phyloP scores from a whole-genome alignment of 1,140 invertebrate species.

The Orius insidiosus region DNA sequence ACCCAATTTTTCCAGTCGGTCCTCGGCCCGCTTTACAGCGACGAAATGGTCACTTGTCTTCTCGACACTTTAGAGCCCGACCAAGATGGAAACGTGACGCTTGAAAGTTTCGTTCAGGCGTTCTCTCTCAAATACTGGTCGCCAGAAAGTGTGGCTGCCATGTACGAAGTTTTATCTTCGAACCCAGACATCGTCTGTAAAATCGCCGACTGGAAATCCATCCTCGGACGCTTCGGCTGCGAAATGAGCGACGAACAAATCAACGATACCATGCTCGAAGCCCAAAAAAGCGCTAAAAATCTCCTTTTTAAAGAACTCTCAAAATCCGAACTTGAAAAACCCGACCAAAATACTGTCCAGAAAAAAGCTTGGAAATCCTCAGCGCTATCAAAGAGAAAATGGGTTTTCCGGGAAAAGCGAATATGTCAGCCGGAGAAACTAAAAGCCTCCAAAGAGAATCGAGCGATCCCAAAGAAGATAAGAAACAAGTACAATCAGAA shows the following conservation, averaged over 20 bases:
- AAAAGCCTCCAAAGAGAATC: too few species aligned
- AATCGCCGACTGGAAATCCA: constrained; percentile 8
- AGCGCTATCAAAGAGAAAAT: constrained; percentile 4
- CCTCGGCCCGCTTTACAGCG: constrained; percentile 7
- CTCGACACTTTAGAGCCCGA: constrained; percentile 9
- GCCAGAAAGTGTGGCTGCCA: constrained; percentile 7
- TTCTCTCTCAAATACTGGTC: constrained; percentile 9
- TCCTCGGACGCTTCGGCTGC: constrained; percentile 1
- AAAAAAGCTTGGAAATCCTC: constrained; percentile 4
- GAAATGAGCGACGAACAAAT: constrained; percentile 5
- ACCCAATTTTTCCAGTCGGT: constrained; percentile 5
- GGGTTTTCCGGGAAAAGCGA: too few species aligned
- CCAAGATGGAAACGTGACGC: constrained; percentile 4
- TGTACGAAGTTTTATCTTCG: constrained; percentile 7
- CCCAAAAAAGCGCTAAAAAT: constrained; percentile 2
- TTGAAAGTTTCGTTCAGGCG: constrained; percentile 9
- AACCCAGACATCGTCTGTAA: not conserved
- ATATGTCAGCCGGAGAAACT: too few species aligned
- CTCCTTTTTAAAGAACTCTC: not conserved
- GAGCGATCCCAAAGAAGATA: too few species aligned
- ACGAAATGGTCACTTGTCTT: constrained; percentile 2
- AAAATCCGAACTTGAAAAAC: not conserved
- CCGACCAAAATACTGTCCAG: not conserved
- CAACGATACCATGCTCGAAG: not conserved
- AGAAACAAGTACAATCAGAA: too few species aligned